A percentile compares a stretch with the other conserved stretches of the same genome.
phyloP scores from a whole-genome alignment of 1,140 invertebrate species.

The Leguminivora glycinivorella region DNA sequence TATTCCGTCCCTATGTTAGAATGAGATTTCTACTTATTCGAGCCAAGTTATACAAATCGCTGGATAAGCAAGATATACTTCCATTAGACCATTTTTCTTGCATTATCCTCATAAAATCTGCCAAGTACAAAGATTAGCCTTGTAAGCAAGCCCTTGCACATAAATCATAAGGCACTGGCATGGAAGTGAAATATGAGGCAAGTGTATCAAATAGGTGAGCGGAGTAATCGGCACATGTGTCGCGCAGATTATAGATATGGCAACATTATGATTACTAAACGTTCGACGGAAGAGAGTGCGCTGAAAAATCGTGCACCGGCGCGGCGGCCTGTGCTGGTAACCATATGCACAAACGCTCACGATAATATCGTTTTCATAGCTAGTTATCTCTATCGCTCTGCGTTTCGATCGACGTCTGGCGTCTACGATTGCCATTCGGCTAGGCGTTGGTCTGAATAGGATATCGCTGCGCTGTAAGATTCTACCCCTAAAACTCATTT shows the following conservation, averaged over 20 bases:
- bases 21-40: too few species aligned
- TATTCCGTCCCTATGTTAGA: too few species aligned
- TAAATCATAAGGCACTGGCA: slow-evolving; percentile 26
- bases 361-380: too few species aligned
- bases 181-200: slow-evolving; percentile 41
- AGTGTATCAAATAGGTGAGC: slow-evolving; percentile 37
- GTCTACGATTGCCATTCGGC: too few species aligned
- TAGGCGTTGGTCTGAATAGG: too few species aligned
- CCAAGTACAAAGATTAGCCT: slow-evolving; percentile 21
- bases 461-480: too few species aligned
- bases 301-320: background rate
- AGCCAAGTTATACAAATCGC: background rate
- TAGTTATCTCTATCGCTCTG: too few species aligned
- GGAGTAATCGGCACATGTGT: slow-evolving; percentile 61
- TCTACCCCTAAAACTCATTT: too few species aligned
- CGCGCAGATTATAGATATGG: slow-evolving; percentile 56
- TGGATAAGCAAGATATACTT: background rate
- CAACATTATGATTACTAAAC: slow-evolving; percentile 32
- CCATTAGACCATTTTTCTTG: background rate
- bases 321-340: too few species aligned
- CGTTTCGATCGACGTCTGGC: too few species aligned
- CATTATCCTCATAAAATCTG: background rate
- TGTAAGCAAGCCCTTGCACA: slow-evolving; percentile 11
- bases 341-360: too few species aligned
- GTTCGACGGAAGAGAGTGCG: slow-evolving; percentile 31